These are phyloP conservation scores for Alcedo atthis DNA, from an alignment of 2,797 vertebrate genomes.

Conservation along the genomic window DNA sequence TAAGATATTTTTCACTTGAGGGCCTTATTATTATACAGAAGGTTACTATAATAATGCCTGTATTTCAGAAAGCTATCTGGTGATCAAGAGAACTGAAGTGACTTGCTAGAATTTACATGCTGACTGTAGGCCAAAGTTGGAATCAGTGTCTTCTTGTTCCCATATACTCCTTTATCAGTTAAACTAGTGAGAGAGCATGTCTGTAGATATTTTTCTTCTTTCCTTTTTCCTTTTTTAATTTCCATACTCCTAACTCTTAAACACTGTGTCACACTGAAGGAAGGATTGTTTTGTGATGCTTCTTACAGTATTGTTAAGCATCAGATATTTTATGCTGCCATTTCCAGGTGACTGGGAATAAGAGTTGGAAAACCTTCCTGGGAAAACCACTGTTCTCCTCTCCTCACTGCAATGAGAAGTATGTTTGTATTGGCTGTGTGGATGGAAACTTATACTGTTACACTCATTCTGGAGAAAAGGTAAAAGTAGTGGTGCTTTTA, in stretches of 20 bases:
- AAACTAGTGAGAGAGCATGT: background rate
- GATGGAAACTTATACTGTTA: conserved; percentile 88
- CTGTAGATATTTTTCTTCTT: background rate
- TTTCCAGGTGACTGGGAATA: conserved; percentile 82
- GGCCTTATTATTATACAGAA: background rate
- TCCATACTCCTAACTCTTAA: background rate
- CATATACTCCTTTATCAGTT: background rate
- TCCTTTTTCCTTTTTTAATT: too few relatives aligned
- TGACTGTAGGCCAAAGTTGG: background rate
- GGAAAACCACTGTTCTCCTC: conserved; percentile 92
- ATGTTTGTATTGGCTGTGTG: conserved; percentile 88
- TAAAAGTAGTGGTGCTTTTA: conserved; percentile 42
- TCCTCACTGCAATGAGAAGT: conserved; percentile 79
- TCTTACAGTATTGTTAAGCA: background rate
- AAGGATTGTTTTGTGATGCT: background rate
- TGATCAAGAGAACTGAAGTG: background rate
- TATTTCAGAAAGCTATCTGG: background rate
- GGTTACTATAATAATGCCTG: background rate
- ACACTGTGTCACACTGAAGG: background rate
- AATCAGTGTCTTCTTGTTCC: background rate
- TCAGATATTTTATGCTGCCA: background rate
- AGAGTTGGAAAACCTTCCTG: conserved; percentile 83
- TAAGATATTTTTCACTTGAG: background rate
- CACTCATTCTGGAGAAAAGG: conserved; percentile 85
- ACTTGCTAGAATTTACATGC: background rate